Percentiles rank a stretch among this genome's conserved stretches.
phyloP scores from a whole-genome alignment of 2,888 invertebrate genomes.

The Amphimallon solstitiale region DNA sequence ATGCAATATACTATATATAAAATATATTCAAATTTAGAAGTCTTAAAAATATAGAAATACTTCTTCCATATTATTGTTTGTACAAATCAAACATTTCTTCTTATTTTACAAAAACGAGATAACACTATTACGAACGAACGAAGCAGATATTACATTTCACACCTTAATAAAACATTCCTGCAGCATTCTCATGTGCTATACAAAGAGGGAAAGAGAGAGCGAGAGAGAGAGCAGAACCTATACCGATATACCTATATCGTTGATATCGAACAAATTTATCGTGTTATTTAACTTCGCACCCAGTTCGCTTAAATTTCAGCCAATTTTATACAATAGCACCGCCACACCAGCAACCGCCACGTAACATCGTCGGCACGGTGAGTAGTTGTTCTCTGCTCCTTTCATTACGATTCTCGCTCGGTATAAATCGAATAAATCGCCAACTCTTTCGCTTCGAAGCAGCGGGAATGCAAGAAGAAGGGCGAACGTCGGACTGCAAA shows the following conservation, averaged over 20 bases:
- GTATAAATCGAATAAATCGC: slow-evolving; percentile 18
- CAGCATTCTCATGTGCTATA: no score
- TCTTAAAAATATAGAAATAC: not conserved
- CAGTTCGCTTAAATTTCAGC: slow-evolving; percentile 9
- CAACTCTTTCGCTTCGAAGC: slow-evolving; percentile 13
- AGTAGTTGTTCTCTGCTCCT: not conserved
- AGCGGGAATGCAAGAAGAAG: not conserved
- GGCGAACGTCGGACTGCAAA: not conserved
- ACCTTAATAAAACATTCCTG: no score
- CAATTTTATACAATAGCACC: slow-evolving; percentile 20
- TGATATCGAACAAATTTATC: slow-evolving; percentile 22
- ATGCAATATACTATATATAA: no score
- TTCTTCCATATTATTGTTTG: not conserved
- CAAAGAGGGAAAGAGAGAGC: no score
- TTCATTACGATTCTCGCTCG: slow-evolving; percentile 20
- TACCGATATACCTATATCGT: not conserved
- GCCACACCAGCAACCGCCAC: not conserved
- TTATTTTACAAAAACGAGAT: not conserved
- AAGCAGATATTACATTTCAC: no score
- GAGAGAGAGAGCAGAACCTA: no score
- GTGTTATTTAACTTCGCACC: slow-evolving; percentile 11
- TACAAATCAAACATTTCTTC: not conserved
- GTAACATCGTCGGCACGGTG: not conserved
- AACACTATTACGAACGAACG: no score
- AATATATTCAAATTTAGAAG: no score